Base-by-base conservation (phyloP, 2,113 vertebrate species). In the Psettodes erumei region DNA sequence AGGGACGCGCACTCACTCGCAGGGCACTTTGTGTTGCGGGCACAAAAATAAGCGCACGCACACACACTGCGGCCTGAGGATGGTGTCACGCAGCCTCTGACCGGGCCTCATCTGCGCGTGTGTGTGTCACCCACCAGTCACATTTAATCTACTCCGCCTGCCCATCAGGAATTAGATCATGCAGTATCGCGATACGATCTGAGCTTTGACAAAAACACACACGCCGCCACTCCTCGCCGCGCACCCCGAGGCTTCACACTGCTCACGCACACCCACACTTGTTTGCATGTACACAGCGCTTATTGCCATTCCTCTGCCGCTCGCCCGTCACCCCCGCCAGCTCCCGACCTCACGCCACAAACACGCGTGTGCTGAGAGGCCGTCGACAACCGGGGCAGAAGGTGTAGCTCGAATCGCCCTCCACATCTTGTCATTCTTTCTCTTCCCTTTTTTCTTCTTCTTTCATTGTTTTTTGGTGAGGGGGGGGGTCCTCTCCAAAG, bases 101-200 rank as follows among this genome's bases (percentile, higher is more conserved):
- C 58, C 23, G 19, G 56, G 47, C 21, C 40, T 32, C 50, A 55
- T 45, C 59, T 35, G 53, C 35, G 38, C 33, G 51, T 30, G 23
- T 70, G 40, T 27, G 32, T 18, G 25, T 9, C 43, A 48, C 33
- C 48, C 42, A 56, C 79, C 84, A 86, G 81, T 83, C 73, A 71
- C 40, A 21, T 74, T 71, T 55, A 59, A 63, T 50, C 51, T 53
- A 51, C 70, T 50, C 71, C 53, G 58, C 60, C 55, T 70, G 45
- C 58, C 64, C 76, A 69, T 82, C 69, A 86, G 55, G 71, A 89
- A 83, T 84, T 78, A 79, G 80, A 85, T 88, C 86, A 82, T 75
- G 56, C 55, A 75, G 77, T 65, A 66, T 69, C 71, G 59, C 79
- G 79, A 89, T 75, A 79, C 74, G 63, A 84, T 82, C 76, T 80